Base-by-base conservation (phyloP, 2,113 vertebrate species). In the Semnornis frantzii region DNA sequence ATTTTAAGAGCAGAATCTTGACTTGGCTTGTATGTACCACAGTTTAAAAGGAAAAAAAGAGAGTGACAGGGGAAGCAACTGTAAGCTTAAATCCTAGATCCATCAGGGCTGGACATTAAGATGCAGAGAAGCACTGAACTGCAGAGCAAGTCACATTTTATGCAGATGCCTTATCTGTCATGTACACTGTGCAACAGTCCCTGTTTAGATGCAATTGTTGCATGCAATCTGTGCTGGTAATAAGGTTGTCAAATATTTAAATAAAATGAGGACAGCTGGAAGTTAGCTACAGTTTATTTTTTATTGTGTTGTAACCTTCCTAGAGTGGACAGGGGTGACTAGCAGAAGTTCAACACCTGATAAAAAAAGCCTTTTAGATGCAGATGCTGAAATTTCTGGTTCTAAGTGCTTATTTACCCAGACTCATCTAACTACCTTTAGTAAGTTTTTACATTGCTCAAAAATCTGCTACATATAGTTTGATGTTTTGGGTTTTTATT, bases 51-150 rank as follows among this genome's bases (percentile, higher is more conserved):
- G n/a, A 9, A 33, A 27, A 34, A 19, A 15, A 31, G 8, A 11
- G 3, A 2, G 2, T 20, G 8, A 12, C 6, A 6, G 5, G 21
- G 5, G 7, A 11, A 3, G 15, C 48, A 77, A 28, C 12, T 33
- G 5, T 24, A 39, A 34, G 27, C 15, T 23, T n/a, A 50, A 70
- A 66, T n/a, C 27, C 39, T 37, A 21, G 15, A 17, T 68, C 16
- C 19, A 31, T 50, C 21, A 72, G 55, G 34, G 44, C 24, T 34
- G 27, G 62, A 16, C 55, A 60, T 34, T 34, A 52, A 27, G 42
- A 63, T 46, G 42, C 57, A 12, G 23, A 46, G 66, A 4, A 42
- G 46, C 46, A 57, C 33, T 7, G 24, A 83, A 65, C 60, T 69
- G 69, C 73, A 68, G 10, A 62, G 18, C 30, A 63, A 58, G 57